phyloP scores from a whole-genome alignment of 1,140 invertebrate genomes.

The Carposina sasakii region DNA sequence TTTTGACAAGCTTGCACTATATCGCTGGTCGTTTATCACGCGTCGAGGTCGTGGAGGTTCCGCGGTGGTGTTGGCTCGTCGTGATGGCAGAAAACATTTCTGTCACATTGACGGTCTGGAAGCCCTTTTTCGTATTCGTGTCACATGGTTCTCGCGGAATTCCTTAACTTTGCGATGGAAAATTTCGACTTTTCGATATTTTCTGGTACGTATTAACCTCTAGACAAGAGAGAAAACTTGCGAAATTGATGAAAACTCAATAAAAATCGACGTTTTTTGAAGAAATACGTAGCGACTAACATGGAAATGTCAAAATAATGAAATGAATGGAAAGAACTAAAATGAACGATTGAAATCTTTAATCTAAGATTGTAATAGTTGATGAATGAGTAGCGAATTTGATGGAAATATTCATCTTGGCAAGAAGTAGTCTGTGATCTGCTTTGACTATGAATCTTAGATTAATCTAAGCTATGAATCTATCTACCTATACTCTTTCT shows the following conservation, averaged over 20 bases:
- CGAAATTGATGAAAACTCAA: conserved; percentile 42
- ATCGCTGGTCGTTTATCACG: conserved; percentile 58
- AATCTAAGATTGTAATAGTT: too few relatives aligned
- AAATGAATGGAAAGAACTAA: too few relatives aligned
- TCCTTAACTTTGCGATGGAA: conserved; percentile 39
- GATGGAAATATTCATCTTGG: too few relatives aligned
- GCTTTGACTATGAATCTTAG: too few relatives aligned
- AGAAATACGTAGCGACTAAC: conserved; percentile 72
- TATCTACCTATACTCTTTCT: too few relatives aligned
- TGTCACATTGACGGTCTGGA: conserved; percentile 71
- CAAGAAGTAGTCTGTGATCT: too few relatives aligned
- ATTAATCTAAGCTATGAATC: too few relatives aligned
- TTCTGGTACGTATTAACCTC: conserved; percentile 21
- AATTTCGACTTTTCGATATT: conserved; percentile 23
- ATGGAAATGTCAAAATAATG: conserved; percentile 74
- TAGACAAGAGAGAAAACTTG: conserved; percentile 40
- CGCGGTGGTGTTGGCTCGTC: conserved; percentile 55
- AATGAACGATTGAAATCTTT: too few relatives aligned
- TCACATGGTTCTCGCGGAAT: conserved; percentile 68
- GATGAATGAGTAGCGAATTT: too few relatives aligned
- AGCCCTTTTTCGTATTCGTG: conserved; percentile 72
- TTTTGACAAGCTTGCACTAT: conserved; percentile 65
- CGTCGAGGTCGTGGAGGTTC: conserved; percentile 45
- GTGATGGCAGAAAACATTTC: conserved; percentile 71
- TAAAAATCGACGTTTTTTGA: conserved; percentile 56